Conservation (phyloP, 2,113 vertebrate species). For the Pyxicephalus adspersus region DNA sequence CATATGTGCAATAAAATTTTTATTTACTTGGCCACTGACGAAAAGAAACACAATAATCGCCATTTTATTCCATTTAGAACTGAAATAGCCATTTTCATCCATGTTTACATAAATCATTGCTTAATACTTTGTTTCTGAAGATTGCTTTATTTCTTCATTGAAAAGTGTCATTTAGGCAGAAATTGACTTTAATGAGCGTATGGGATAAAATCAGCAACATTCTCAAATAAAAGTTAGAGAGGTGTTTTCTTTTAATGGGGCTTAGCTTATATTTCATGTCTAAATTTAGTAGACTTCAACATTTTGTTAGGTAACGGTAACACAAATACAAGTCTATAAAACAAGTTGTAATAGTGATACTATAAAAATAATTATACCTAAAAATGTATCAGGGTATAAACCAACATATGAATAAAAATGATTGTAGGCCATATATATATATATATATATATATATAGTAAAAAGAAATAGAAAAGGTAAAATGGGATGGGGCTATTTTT, state of each 20-base stretch:
- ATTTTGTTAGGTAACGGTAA: neutral
- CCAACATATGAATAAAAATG: no score
- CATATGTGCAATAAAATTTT: slow-evolving; percentile 44
- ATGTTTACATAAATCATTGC: slow-evolving; percentile 1
- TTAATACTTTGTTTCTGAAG: slow-evolving; percentile 11
- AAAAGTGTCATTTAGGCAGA: neutral
- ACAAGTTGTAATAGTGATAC: no score
- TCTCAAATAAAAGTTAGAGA: neutral
- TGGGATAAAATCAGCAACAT: neutral
- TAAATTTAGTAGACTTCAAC: neutral
- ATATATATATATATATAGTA: no score
- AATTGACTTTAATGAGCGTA: slow-evolving; percentile 16
- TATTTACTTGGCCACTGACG: slow-evolving; percentile 36
- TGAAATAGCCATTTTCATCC: slow-evolving; percentile 2
- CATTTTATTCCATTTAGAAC: slow-evolving; percentile 35
- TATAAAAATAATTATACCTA: no score
- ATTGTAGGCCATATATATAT: no score
- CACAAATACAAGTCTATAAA: neutral
- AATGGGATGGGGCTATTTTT: no score
- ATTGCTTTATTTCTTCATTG: slow-evolving; percentile 1
- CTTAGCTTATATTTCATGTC: neutral
- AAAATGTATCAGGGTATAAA: no score
- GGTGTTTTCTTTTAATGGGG: neutral
- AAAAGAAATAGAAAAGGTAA: no score
- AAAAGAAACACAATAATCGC: slow-evolving; percentile 33